Base-by-base conservation (phyloP, 2,888 invertebrate genomes). In the Acheta domesticus region DNA sequence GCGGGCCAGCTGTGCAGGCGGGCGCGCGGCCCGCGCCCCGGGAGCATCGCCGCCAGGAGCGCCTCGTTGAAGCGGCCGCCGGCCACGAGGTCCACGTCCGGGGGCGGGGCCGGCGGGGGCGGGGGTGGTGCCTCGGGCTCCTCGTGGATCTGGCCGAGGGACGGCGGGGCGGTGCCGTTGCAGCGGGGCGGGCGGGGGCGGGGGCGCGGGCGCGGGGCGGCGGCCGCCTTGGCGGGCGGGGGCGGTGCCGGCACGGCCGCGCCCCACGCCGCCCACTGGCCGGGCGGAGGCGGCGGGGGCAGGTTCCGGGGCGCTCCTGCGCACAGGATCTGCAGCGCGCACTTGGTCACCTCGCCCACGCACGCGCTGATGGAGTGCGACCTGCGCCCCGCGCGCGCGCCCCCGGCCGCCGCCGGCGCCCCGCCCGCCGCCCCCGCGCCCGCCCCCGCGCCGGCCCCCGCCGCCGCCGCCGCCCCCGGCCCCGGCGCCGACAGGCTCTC, bases 291-390 rank as follows among this genome's bases (percentile, higher is more conserved):
- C 14, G 78, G 79, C 23, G 81, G 79, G 16, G 50, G 75, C 77
- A 74, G 78, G 11, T n/a, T 23, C 49, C 12, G 74, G 49, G 49
- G 49, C 77, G 23, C 48, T n/a, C 74, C 77, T 16, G 21, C 80
- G 77, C 80, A 82, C 20, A 83, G 78, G 19, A 83, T 82, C 76
- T 82, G 81, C 79, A 84, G 76, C 5, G 84, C 84, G 78, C 83
- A 82, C 75, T 81, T 80, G 5, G 83, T 83, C 75, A 80, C 83
- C 79, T 83, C 81, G 75, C 81, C 50, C 73, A 83, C 83, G 75
- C 83, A 83, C 76, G 83, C 82, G 75, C 80, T 82, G 50, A 84
- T 80, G 21, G 83, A 82, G 49, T 82, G 81, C 48, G 82, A 80
- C n/a, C 79, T 49, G 4, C 79, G 77, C 19, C 78, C 80, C 74